Conservation (phyloP, 2,888 invertebrate genomes). For the Argyresthia goedartella region DNA sequence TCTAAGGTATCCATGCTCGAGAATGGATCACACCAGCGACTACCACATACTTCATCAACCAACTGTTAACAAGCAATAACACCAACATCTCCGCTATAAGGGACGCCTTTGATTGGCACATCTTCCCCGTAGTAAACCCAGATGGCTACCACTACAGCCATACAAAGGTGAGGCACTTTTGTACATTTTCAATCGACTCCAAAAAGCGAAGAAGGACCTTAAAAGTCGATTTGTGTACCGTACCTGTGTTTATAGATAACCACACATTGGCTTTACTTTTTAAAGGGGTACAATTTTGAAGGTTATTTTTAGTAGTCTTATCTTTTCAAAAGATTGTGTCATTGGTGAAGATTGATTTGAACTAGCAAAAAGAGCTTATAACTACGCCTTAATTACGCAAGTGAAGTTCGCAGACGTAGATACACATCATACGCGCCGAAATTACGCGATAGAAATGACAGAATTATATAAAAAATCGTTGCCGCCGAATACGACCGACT, state of each 20-base stretch:
- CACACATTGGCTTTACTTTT: no score
- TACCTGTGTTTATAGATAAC: background rate
- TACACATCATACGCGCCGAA: no score
- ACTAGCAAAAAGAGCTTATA: no score
- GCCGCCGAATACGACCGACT: no score
- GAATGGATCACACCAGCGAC: constrained; percentile 83
- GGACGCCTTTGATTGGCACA: constrained; percentile 77
- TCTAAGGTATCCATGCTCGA: constrained; percentile 76
- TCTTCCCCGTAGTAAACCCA: constrained; percentile 82
- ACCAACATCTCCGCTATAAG: constrained; percentile 52
- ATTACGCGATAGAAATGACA: no score
- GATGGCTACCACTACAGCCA: constrained; percentile 84
- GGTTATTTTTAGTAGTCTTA: no score
- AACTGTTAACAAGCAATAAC: constrained; percentile 70
- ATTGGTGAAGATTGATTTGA: no score
- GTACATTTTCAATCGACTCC: background rate
- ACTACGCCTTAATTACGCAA: no score
- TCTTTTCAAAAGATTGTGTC: background rate
- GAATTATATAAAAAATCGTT: no score
- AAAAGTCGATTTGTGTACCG: background rate
- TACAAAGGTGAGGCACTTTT: constrained; percentile 38
- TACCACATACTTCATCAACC: constrained; percentile 73
- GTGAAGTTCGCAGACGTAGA: no score
- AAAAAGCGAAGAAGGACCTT: background rate
- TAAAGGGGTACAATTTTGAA: no score